These are phyloP conservation scores for Philereme transversata DNA, from an alignment of 2,888 invertebrate species.

Conservation along the genomic window DNA sequence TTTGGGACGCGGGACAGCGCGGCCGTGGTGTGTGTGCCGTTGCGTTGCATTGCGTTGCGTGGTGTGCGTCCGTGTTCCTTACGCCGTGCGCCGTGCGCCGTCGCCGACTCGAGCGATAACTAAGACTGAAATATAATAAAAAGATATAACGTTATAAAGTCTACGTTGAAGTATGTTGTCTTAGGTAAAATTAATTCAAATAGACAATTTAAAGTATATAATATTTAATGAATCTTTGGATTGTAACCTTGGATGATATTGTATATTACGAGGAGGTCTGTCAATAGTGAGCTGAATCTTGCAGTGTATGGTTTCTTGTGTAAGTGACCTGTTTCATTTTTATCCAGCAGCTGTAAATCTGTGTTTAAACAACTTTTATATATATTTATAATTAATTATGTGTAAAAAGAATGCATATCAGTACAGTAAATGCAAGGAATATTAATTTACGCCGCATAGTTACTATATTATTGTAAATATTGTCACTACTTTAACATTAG, in stretches of 20 bases:
- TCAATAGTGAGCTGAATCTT: slow-evolving; percentile 70
- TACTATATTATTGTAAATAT: slow-evolving; percentile 82
- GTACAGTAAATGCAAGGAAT: slow-evolving; percentile 76
- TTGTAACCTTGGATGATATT: slow-evolving; percentile 70
- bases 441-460: slow-evolving; percentile 79
- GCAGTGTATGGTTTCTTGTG: slow-evolving; percentile 77
- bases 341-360: slow-evolving; percentile 77
- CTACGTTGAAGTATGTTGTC: slow-evolving; percentile 80
- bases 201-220: slow-evolving; percentile 73
- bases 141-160: slow-evolving; percentile 79
- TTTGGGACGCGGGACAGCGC: slow-evolving; percentile 60
- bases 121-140: slow-evolving; percentile 82
- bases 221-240: slow-evolving; percentile 80
- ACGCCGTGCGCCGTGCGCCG: slow-evolving; percentile 69
- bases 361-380: slow-evolving; percentile 84
- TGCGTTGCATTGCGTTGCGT: slow-evolving; percentile 45
- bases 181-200: slow-evolving; percentile 82
- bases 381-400: slow-evolving; percentile 66
- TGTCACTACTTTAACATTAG: slow-evolving; percentile 80
- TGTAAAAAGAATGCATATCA: slow-evolving; percentile 78
- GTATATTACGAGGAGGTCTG: slow-evolving; percentile 71
- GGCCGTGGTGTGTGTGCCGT: slow-evolving; percentile 38
- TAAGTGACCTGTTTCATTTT: slow-evolving; percentile 77
- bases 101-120: slow-evolving; percentile 78
- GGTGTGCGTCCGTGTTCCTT: slow-evolving; percentile 64